Percentiles rank a stretch among this genome's conserved stretches.
These are phyloP conservation scores for Hydractinia symbiolongicarpus DNA, from an alignment of 30 jellyfish, hydroid and myxozoan species.

Conservation along the genomic window DNA sequence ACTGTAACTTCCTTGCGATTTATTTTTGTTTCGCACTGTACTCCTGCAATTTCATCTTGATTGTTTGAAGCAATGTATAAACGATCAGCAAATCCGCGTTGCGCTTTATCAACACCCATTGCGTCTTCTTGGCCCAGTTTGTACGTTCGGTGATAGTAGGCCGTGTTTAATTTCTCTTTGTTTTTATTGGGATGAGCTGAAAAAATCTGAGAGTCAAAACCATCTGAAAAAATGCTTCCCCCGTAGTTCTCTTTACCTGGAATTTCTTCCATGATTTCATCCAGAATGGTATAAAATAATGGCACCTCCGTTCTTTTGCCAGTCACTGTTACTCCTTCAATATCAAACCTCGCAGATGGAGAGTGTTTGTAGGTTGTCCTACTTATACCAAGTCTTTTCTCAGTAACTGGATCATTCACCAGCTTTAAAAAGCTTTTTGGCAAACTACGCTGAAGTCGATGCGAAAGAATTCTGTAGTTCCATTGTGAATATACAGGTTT, in stretches of 20 bases:
- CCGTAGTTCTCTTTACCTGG: constrained; percentile 16
- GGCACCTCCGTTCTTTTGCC: neutral
- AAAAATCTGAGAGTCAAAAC: neutral
- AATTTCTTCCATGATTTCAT: constrained; percentile 11
- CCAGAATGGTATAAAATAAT: constrained; percentile 5
- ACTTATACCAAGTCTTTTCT: neutral
- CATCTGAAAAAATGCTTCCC: neutral
- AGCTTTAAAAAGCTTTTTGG: neutral
- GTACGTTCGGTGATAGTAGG: constrained; percentile 10
- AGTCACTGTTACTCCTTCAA: neutral
- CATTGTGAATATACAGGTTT: neutral
- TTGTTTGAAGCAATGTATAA: neutral
- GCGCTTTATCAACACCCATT: constrained; percentile 23
- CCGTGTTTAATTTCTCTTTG: neutral
- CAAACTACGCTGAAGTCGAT: neutral
- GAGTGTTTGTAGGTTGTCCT: constrained; percentile 2
- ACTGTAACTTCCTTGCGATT: neutral
- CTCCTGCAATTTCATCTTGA: constrained; percentile 12
- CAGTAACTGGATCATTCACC: constrained; percentile 13
- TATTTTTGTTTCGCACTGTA: neutral
- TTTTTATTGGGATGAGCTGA: neutral
- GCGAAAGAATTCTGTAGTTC: neutral
- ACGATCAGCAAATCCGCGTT: neutral
- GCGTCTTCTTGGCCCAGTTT: constrained; percentile 8
- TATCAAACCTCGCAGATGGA: neutral